Evolutionary conservation across 2,888 invertebrate genomes (phyloP).

Genomic region (Nudaria mundana): DNA sequence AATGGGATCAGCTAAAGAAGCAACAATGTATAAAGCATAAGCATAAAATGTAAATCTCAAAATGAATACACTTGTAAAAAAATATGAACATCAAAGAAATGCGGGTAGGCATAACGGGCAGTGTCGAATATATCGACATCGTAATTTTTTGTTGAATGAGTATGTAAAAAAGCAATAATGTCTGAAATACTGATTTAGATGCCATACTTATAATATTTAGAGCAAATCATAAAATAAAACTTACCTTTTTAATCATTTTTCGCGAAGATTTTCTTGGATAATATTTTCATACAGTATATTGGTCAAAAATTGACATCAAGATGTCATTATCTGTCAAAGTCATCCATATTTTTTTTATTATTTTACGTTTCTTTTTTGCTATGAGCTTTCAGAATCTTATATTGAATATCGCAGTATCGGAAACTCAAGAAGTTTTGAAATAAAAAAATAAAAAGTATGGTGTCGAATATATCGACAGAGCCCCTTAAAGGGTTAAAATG

Average conservation of each 20-base stretch:
- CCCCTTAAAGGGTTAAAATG: too few relatives aligned
- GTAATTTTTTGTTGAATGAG: background rate
- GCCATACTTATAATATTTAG: background rate
- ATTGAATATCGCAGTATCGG: too few relatives aligned
- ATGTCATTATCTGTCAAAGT: too few relatives aligned
- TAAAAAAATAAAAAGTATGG: too few relatives aligned
- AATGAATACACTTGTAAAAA: constrained; percentile 1
- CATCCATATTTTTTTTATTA: too few relatives aligned
- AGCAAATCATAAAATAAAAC: constrained; percentile 1
- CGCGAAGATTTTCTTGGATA: constrained; percentile 5
- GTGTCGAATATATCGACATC: constrained; percentile 12
- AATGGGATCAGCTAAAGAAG: background rate
- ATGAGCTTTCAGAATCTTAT: too few relatives aligned
- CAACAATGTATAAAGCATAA: background rate
- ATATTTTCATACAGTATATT: too few relatives aligned
- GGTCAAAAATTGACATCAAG: too few relatives aligned
- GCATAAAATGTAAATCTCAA: background rate
- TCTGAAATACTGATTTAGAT: background rate
- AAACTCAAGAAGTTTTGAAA: too few relatives aligned
- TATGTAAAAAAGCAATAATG: background rate
- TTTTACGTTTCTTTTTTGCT: too few relatives aligned
- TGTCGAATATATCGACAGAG: too few relatives aligned
- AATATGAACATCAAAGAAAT: background rate
- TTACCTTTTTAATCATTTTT: background rate
- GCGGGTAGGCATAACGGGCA: background rate